Base-by-base conservation (phyloP, 2,113 vertebrate genomes). In the Pteropus alecto region DNA sequence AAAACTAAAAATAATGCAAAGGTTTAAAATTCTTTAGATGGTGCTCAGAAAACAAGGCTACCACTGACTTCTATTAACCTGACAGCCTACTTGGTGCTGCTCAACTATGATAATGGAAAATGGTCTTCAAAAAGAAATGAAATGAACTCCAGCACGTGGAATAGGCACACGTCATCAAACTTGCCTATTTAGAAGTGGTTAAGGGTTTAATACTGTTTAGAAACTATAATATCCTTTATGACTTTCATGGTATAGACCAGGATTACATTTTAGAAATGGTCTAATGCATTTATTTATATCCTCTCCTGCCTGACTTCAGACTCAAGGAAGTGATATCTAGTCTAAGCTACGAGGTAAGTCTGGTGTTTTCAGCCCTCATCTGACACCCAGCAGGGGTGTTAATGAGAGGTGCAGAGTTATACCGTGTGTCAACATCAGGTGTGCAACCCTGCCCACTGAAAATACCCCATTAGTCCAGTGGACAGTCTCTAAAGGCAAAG, bases 151-250 rank as follows among this genome's bases (percentile, higher is more conserved):
- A 93, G 83, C 96, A 95, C 61, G 89, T 76, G 96, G 93, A 97
- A 96, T 2, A 77, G 93, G 96, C 97, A 96, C 93, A 92, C 85
- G 76, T 84, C 96, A 76, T 96, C 95, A 92, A 97, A 96, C 89
- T 65, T 98, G 98, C 94, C 94, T 97, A 96, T 97, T 95, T 96
- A 97, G 97, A 98, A 6, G 95, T 71, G 81, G 91, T 97, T 97
- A 96, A 87, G 84, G 86, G 63, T 67, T 0, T 97, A 98, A 98
- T 89, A 98, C 97, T 98, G 97, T 92, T 96, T 97, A 95, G 93
- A 94, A 93, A 95, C 0, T 41, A 51, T 33, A 90, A 94, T 93
- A 70, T 98, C 94, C 85, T 43, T 97, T 96, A 81, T 33, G 92
- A 95, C 79, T 95, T 95, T 92, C 96, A 77, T 43, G 90, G 61